Conservation (phyloP, 2,888 invertebrate genomes). For the Azorinus chamasolen region DNA sequence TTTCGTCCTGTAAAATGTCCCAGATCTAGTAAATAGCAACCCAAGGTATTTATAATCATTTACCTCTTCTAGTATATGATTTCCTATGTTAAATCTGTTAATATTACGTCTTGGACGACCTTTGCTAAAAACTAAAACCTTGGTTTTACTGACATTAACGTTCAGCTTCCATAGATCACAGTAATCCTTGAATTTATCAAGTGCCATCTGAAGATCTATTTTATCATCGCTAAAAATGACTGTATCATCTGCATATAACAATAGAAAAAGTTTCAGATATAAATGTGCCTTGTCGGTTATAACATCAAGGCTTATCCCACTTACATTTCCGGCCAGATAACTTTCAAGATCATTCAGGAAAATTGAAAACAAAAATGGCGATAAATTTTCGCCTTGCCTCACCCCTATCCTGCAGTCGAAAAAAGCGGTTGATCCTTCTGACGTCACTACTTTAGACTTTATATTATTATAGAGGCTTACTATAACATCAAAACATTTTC, state of each 20-base stretch:
- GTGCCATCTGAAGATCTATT: not conserved
- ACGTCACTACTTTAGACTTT: slow-evolving; percentile 10
- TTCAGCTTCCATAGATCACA: slow-evolving; percentile 16
- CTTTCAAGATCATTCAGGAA: slow-evolving; percentile 21
- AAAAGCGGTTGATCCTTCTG: not conserved
- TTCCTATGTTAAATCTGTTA: too few relatives aligned
- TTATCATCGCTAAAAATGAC: slow-evolving; percentile 2
- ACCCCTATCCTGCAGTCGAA: slow-evolving; percentile 4
- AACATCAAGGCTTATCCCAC: not conserved
- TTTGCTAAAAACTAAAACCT: too few relatives aligned
- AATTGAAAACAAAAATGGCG: slow-evolving; percentile 10
- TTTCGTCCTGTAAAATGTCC: too few relatives aligned
- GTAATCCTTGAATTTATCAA: slow-evolving; percentile 10
- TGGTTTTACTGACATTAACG: too few relatives aligned
- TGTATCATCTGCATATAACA: slow-evolving; percentile 16
- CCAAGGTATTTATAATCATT: too few relatives aligned
- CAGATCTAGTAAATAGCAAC: too few relatives aligned
- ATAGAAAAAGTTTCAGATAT: slow-evolving; percentile 22
- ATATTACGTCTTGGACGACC: too few relatives aligned
- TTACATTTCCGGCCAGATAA: not conserved
- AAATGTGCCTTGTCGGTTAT: not conserved
- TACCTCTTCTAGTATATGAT: too few relatives aligned
- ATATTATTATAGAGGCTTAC: slow-evolving; percentile 19
- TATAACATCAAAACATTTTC: slow-evolving; percentile 17
- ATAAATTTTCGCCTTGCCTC: slow-evolving; percentile 21